Evolutionary conservation across 1,140 invertebrate genomes (phyloP).

Genomic region (Meloidogyne hapla): DNA sequence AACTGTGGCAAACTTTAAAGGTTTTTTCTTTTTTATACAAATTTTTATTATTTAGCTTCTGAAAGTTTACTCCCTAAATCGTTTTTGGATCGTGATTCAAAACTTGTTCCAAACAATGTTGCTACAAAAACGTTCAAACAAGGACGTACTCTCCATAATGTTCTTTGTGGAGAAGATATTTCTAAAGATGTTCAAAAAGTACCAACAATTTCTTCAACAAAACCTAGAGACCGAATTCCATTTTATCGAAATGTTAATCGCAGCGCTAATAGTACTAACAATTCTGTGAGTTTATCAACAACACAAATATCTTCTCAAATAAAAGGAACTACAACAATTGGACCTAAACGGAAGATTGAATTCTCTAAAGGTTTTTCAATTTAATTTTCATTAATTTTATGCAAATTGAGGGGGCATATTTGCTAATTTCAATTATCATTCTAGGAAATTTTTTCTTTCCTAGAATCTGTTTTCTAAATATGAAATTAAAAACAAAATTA

Average conservation of each 20-base stretch:
- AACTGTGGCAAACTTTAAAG: too few relatives aligned
- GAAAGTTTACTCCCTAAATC: slow-evolving; percentile 5
- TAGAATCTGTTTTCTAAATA: too few relatives aligned
- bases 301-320: background rate
- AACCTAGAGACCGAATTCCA: background rate
- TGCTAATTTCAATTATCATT: too few relatives aligned
- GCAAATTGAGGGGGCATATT: background rate
- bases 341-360: slow-evolving; percentile 4
- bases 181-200: background rate
- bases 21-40: too few relatives aligned
- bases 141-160: slow-evolving; percentile 13
- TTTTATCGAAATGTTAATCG: slow-evolving; percentile 20
- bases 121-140: slow-evolving; percentile 27
- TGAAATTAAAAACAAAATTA: too few relatives aligned
- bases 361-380: background rate
- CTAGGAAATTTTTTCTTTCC: too few relatives aligned
- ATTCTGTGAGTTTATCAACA: background rate
- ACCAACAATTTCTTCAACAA: background rate
- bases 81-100: slow-evolving; percentile 7
- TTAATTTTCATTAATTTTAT: background rate
- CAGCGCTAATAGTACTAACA: background rate
- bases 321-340: background rate
- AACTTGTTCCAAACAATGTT: slow-evolving; percentile 1
- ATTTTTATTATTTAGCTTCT: slow-evolving; percentile 12
- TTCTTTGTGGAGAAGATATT: slow-evolving; percentile 10